Percentiles rank a stretch among this genome's conserved stretches.
Conservation (phyloP, 35 echinoderm and acorn worm genomes). For the Apostichopus californicus region DNA sequence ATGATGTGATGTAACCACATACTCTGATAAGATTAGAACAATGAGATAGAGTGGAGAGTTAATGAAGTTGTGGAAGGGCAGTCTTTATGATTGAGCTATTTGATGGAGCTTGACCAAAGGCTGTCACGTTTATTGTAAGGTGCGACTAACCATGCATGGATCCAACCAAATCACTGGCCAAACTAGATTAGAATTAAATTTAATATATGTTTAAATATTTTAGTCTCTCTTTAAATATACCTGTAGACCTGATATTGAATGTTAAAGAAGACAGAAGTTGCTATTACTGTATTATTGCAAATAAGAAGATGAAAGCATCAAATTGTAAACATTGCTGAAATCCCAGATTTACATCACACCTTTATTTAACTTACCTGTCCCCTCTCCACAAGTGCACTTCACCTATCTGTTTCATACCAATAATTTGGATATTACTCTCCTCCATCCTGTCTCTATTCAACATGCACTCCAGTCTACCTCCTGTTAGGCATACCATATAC, state of each 20-base stretch:
- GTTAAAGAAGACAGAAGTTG: background rate
- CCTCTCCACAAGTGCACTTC: too few species aligned
- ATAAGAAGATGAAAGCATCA: background rate
- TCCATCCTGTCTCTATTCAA: too few species aligned
- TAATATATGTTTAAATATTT: background rate
- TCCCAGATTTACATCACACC: too few species aligned
- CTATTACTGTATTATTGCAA: background rate
- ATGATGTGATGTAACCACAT: background rate
- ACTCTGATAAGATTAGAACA: background rate
- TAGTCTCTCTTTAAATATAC: background rate
- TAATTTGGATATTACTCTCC: too few species aligned
- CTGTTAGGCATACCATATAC: too few species aligned
- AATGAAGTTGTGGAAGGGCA: constrained; percentile 28
- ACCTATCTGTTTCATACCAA: too few species aligned
- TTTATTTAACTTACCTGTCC: too few species aligned
- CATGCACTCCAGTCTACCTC: too few species aligned
- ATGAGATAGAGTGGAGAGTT: background rate
- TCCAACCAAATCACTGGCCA: background rate
- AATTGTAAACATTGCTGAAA: too few species aligned
- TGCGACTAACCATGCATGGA: constrained; percentile 21
- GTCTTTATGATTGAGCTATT: constrained; percentile 7
- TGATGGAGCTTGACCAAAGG: background rate
- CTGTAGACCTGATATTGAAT: background rate
- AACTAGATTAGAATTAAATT: background rate
- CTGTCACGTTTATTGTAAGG: constrained; percentile 3